Evolutionary conservation across 2,888 invertebrate genomes (phyloP).

Genomic region (Cheilosia impressa): DNA sequence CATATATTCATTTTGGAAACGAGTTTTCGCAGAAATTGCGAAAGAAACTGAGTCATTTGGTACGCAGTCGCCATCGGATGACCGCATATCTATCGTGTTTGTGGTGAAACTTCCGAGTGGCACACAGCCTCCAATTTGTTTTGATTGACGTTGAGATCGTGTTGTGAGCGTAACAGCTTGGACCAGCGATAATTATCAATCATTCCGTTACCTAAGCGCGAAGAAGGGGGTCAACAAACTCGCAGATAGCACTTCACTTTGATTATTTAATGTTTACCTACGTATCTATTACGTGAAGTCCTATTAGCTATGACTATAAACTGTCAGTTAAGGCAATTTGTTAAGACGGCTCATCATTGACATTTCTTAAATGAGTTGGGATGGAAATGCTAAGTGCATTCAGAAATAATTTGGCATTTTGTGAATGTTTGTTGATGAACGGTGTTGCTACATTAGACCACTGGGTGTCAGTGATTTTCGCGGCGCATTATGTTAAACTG

Average conservation of each 20-base stretch:
- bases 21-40: conserved; percentile 22
- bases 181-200: background rate
- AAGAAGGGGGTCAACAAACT: conserved; percentile 50
- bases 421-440: no score
- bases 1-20: background rate
- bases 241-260: background rate
- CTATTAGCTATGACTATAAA: background rate
- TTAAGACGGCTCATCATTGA: no score
- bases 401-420: no score
- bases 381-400: no score
- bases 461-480: no score
- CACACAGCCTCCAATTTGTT: conserved; percentile 32
- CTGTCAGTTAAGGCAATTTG: no score
- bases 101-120: conserved; percentile 51
- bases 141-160: conserved; percentile 32
- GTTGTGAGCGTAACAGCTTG: conserved; percentile 27
- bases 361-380: no score
- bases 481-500: no score
- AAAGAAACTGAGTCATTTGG: conserved; percentile 39
- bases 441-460: no score
- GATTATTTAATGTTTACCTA: conserved; percentile 13
- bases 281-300: background rate
- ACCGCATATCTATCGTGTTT: conserved; percentile 27
- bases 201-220: conserved; percentile 27
- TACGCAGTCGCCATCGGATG: conserved; percentile 15